Conservation (phyloP, 30 jellyfish, hydroid and myxozoan genomes). For the Aurelia aurita complex sp. Pacific region DNA sequence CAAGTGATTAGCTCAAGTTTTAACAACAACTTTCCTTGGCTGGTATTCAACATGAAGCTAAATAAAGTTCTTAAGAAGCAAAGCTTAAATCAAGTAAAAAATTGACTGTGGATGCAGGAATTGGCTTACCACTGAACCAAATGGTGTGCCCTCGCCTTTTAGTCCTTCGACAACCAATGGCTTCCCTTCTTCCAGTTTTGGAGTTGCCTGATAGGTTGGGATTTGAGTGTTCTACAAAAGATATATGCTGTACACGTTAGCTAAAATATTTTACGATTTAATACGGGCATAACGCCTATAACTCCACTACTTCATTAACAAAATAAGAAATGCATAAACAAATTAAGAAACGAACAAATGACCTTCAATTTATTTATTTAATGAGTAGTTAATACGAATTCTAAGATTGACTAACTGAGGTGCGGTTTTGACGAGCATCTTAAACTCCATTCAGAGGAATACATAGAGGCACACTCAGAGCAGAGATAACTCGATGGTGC, state of each 20-base stretch:
- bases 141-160: slow-evolving; percentile 47
- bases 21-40: neutral
- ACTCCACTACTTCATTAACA: no score
- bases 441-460: no score
- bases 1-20: no score
- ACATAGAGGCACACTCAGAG: no score
- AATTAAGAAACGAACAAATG: neutral
- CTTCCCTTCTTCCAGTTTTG: slow-evolving; percentile 37
- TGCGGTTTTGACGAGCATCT: no score
- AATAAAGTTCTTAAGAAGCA: neutral
- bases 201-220: slow-evolving; percentile 27
- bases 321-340: neutral
- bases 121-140: slow-evolving; percentile 52
- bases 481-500: no score
- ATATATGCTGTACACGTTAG: no score
- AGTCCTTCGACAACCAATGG: slow-evolving; percentile 30
- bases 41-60: neutral
- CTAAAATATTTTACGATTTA: no score
- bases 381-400: neutral
- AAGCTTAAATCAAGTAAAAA: neutral
- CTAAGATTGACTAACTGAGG: no score
- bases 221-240: slow-evolving; percentile 57
- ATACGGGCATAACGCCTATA: no score
- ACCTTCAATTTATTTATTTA: neutral
- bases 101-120: neutral